Evolutionary conservation across 2,888 invertebrate species (phyloP), one percentile per base, ranked within the genome.

Genomic region (Heliconius hortense): DNA sequence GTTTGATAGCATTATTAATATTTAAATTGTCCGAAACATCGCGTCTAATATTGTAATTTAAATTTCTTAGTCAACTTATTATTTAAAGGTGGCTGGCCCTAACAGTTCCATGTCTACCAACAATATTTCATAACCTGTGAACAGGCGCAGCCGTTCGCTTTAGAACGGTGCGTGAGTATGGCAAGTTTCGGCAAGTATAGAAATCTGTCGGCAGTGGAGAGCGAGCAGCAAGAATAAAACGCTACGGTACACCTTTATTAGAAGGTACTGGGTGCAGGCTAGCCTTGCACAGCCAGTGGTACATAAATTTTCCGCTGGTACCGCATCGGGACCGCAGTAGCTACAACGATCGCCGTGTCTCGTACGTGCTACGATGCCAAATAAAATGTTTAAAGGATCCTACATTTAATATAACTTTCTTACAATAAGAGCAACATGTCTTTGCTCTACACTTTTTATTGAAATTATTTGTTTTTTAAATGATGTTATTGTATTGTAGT

Each of bases 51-150:
- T 84, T 88, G 86, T 89, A 88, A 92, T 92, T 92, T 93, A 89
- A 93, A 92, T 92, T 92, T 92, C 91, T 90, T 89, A 88, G 87
- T 86, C 88, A 92, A 93, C 89, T 93, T 92, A 91, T 92, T 92
- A 93, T 93, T 93, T 91, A 88, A 93, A 85, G 83, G 85, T 85
- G 85, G 83, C 83, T 81, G 82, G 82, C 86, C 88, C 84, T 81
- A 84, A 86, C 87, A 87, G 85, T 84, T 80, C 81, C 84, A 81
- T 82, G 83, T 82, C 84, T 86, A 85, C 85, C 82, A 81, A 86
- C 85, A 88, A 83, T 83, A 81, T 82, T 79, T 81, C 80, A 79
- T 82, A 79, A 81, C 79, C 79, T 84, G 84, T 81, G 89, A 84
- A 85, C 85, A 85, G 88, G 88, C 89, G 88, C 89, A 89, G 86